A percentile compares a stretch with the other conserved stretches of the same genome.
phyloP scores from a whole-genome alignment of 2,797 vertebrate genomes.

The Dryobates pubescens region DNA sequence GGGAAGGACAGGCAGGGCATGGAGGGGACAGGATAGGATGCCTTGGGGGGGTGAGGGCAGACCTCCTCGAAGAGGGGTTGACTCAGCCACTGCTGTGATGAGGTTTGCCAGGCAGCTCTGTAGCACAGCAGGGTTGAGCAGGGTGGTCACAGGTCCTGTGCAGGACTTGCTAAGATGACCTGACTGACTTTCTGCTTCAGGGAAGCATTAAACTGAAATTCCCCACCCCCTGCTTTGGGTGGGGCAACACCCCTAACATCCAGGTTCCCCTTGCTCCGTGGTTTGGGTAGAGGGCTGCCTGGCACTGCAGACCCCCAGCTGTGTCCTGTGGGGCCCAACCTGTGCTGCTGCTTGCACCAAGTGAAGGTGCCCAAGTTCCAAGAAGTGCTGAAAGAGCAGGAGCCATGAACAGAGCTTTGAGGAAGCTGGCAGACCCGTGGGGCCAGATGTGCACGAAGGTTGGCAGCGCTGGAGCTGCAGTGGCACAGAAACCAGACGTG shows the following conservation, averaged over 20 bases:
- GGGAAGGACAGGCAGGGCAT: not conserved
- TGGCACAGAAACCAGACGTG: not conserved
- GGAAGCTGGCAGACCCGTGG: not conserved
- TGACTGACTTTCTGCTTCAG: not conserved
- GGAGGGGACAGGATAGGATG: not conserved
- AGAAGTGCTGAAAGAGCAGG: not conserved
- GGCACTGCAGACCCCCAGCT: fast-evolving
- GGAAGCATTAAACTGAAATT: not conserved
- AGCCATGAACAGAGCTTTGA: not conserved
- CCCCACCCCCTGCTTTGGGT: fast-evolving
- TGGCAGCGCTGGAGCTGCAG: not conserved
- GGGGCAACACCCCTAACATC: fast-evolving
- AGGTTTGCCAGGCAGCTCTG: not conserved
- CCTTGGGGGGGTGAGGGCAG: not conserved
- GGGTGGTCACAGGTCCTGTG: fast-evolving
- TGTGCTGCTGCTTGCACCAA: not conserved
- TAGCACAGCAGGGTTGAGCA: fast-evolving
- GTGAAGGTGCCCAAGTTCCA: not conserved
- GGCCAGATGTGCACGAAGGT: not conserved
- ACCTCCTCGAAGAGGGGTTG: not conserved
- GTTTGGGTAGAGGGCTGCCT: fast-evolving
- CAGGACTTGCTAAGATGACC: not conserved
- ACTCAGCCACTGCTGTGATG: not conserved
- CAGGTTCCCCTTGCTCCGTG: fast-evolving
- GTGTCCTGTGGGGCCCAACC: not conserved